phyloP scores from a whole-genome alignment of 2,888 invertebrate species.

The Catocala fraxini region DNA sequence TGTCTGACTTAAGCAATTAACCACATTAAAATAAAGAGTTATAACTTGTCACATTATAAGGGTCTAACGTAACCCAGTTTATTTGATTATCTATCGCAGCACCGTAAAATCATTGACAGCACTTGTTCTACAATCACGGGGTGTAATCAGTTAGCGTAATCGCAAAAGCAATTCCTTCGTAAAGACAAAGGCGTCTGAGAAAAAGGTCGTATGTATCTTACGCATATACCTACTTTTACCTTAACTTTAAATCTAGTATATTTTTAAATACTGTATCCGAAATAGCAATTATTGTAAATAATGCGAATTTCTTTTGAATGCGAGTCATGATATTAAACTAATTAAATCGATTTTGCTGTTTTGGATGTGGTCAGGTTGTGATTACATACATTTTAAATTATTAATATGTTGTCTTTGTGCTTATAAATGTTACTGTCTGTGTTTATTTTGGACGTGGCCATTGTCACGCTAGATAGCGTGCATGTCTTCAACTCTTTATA shows the following conservation, averaged over 20 bases:
- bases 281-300: slow-evolving; percentile 50
- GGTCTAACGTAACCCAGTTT: too few species aligned
- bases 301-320: slow-evolving; percentile 34
- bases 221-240: slow-evolving; percentile 29
- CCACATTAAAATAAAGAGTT: too few species aligned
- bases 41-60: too few species aligned
- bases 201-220: not conserved
- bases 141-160: too few species aligned
- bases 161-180: too few species aligned
- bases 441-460: slow-evolving; percentile 18
- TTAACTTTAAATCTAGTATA: slow-evolving; percentile 28
- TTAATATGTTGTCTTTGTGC: slow-evolving; percentile 46
- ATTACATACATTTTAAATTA: slow-evolving; percentile 59
- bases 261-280: slow-evolving; percentile 49
- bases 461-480: slow-evolving; percentile 38
- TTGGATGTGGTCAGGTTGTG: slow-evolving; percentile 63
- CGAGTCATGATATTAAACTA: slow-evolving; percentile 45
- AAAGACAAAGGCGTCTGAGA: too few species aligned
- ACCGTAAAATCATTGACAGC: too few species aligned
- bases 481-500: slow-evolving; percentile 1
- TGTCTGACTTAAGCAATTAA: too few species aligned
- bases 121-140: too few species aligned
- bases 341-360: slow-evolving; percentile 55
- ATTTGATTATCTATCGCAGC: too few species aligned
- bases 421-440: slow-evolving; percentile 40